Conservation (phyloP, 1,140 invertebrate species). For the Eciton burchellii region DNA sequence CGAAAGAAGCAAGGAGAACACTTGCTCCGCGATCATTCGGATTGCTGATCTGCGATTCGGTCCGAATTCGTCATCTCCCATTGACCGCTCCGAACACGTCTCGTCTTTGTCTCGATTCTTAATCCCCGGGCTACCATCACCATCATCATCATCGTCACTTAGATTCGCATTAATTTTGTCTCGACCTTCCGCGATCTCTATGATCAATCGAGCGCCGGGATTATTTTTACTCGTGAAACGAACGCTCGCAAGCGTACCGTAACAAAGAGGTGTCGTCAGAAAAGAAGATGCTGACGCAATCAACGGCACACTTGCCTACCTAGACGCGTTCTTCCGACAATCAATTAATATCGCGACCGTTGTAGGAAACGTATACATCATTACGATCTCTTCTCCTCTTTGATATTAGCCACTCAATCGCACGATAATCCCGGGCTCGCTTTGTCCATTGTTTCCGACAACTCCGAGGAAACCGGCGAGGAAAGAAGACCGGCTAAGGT, state of each 20-base stretch:
- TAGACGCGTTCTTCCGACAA: background rate
- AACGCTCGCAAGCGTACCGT: conserved; percentile 5
- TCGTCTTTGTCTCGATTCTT: background rate
- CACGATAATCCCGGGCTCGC: background rate
- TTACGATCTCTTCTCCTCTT: background rate
- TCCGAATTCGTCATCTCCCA: background rate
- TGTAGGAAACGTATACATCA: background rate
- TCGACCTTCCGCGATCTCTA: background rate
- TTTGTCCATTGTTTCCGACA: conserved; percentile 32
- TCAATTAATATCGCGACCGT: background rate
- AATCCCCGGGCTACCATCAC: background rate
- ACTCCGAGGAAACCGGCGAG: no score
- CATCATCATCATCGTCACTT: background rate
- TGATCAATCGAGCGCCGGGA: conserved; percentile 38
- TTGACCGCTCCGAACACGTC: background rate
- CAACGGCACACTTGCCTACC: background rate
- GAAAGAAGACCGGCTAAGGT: conserved; percentile 16
- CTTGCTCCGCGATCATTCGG: conserved; percentile 10
- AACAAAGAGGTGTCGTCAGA: conserved; percentile 34
- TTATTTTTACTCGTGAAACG: conserved; percentile 28
- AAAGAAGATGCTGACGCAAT: conserved; percentile 10
- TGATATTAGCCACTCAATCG: background rate
- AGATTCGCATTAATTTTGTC: background rate
- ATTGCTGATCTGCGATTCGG: background rate
- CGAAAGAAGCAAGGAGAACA: conserved; percentile 24